These are phyloP conservation scores for Falco biarmicus DNA, from an alignment of 2,797 vertebrate genomes.

Conservation along the genomic window DNA sequence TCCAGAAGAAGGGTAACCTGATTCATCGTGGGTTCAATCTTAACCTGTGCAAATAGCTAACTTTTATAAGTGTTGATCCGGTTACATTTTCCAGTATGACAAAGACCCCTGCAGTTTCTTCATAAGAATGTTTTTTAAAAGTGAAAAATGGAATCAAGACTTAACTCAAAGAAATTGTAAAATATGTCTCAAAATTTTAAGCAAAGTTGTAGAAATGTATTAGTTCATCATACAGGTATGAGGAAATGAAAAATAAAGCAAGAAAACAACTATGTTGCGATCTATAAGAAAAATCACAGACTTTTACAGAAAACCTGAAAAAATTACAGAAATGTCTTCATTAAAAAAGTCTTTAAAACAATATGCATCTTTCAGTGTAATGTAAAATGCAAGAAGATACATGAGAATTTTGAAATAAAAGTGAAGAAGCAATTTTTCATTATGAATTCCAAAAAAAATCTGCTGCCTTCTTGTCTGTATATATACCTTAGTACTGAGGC, in stretches of 20 bases:
- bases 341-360: neutral
- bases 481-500: neutral
- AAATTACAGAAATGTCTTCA: neutral
- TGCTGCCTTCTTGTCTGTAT: neutral
- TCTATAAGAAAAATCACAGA: neutral
- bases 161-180: neutral
- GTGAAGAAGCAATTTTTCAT: neutral
- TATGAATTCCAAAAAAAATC: neutral
- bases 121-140: neutral
- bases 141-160: neutral
- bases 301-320: neutral
- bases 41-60: neutral
- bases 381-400: neutral
- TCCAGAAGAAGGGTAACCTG: neutral
- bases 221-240: neutral
- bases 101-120: neutral
- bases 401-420: neutral
- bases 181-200: neutral
- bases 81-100: neutral
- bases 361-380: neutral
- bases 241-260: neutral
- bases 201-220: neutral
- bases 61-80: neutral
- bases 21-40: neutral
- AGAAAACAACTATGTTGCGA: neutral